A percentile compares a stretch with the other conserved stretches of the same genome.
These are phyloP conservation scores for Mallotus villosus DNA, from an alignment of 2,797 vertebrate genomes.

Conservation along the genomic window DNA sequence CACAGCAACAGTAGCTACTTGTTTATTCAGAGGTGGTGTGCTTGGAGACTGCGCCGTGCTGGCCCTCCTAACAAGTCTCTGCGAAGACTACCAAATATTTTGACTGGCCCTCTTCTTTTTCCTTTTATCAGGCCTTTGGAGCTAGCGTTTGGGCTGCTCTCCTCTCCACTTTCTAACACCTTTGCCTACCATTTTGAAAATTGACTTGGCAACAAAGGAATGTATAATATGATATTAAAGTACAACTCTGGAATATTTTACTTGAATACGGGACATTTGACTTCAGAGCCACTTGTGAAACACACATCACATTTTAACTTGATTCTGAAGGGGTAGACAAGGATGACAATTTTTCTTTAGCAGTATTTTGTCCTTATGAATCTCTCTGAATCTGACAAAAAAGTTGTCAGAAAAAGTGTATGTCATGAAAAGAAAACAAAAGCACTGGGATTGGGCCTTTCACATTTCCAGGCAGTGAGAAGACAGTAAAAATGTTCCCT, in stretches of 20 bases:
- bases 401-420: not conserved
- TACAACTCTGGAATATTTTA: constrained; percentile 15
- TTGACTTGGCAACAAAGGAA: constrained; percentile 47
- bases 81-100: constrained; percentile 72
- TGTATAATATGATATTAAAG: constrained; percentile 43
- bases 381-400: not conserved
- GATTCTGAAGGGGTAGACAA: not conserved
- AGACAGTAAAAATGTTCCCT: not conserved
- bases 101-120: constrained; percentile 59
- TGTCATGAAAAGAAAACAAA: not conserved
- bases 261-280: constrained; percentile 11
- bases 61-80: constrained; percentile 75
- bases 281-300: constrained; percentile 25
- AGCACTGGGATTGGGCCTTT: not conserved
- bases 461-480: not conserved
- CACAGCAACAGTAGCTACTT: constrained; percentile 88
- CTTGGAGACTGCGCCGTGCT: constrained; percentile 46
- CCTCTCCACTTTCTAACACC: constrained; percentile 50
- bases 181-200: constrained; percentile 45
- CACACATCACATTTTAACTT: not conserved
- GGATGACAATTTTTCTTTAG: not conserved
- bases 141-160: constrained; percentile 51
- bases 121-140: constrained; percentile 60
- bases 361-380: not conserved
- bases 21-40: constrained; percentile 85